These are phyloP conservation scores for Pygocentrus nattereri DNA, from an alignment of 2,797 vertebrate genomes.

Conservation along the genomic window DNA sequence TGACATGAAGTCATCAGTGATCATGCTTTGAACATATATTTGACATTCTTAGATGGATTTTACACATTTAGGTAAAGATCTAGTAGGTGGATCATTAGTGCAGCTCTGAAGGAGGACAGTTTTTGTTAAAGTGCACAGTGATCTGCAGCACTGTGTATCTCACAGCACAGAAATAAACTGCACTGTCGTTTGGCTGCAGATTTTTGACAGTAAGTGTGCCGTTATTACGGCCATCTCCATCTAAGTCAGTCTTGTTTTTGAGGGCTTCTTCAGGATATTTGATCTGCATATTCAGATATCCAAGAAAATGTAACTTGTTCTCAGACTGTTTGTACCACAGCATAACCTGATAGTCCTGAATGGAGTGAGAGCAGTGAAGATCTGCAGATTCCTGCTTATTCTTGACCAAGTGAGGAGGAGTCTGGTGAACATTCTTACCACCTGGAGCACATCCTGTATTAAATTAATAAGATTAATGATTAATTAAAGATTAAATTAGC, in stretches of 20 bases:
- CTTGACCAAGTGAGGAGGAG: background rate
- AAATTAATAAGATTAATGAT: too few relatives aligned
- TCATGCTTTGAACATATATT: too few relatives aligned
- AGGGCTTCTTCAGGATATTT: background rate
- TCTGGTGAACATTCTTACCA: conserved; percentile 21
- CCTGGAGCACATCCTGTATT: conserved; percentile 1
- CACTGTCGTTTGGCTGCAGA: conserved; percentile 30
- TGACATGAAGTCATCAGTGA: too few relatives aligned
- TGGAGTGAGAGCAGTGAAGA: conserved; percentile 28
- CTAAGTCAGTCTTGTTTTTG: conserved; percentile 1
- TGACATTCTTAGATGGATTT: too few relatives aligned
- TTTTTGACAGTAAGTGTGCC: conserved; percentile 1
- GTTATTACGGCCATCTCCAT: conserved; percentile 16
- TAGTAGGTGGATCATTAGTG: background rate
- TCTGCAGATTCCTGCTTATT: background rate
- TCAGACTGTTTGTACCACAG: conserved; percentile 31
- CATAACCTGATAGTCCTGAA: background rate
- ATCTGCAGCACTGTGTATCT: conserved; percentile 19
- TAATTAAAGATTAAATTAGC: background rate
- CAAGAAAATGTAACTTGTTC: conserved; percentile 17
- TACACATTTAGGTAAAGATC: background rate
- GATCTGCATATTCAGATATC: conserved; percentile 4
- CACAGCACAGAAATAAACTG: conserved; percentile 34
- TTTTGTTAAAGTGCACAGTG: conserved; percentile 12
- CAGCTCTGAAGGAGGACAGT: background rate